Evolutionary conservation across 2,113 vertebrate genomes (phyloP).

Genomic region (Irena cyanogastra): DNA sequence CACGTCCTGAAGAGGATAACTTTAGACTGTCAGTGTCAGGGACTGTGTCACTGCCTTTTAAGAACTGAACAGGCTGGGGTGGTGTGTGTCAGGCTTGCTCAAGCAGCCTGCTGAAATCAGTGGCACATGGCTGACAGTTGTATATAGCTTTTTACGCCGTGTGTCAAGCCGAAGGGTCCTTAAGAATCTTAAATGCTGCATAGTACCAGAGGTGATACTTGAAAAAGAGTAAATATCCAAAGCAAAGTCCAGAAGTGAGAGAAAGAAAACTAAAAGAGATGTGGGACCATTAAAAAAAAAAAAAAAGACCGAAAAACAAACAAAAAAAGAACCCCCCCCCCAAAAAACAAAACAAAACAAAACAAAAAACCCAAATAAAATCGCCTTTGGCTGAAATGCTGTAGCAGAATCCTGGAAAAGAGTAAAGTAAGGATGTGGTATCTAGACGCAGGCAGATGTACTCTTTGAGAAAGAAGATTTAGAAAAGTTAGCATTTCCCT

Average conservation of each 20-base stretch:
- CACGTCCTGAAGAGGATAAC: background rate
- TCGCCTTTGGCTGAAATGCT: background rate
- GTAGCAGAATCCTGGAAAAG: background rate
- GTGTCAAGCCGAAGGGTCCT: background rate
- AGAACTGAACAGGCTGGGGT: background rate
- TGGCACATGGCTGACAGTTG: background rate
- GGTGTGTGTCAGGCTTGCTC: background rate
- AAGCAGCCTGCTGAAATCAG: background rate
- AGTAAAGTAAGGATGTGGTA: background rate
- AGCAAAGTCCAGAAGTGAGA: background rate
- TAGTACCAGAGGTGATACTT: background rate
- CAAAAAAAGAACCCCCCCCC: too few relatives aligned
- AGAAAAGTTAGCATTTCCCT: background rate
- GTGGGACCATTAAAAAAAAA: background rate
- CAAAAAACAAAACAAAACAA: too few relatives aligned
- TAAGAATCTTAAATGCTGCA: background rate
- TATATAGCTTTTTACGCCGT: background rate
- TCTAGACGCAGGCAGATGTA: background rate
- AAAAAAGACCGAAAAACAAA: too few relatives aligned
- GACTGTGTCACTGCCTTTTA: background rate
- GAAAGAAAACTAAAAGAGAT: background rate
- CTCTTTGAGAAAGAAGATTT: background rate
- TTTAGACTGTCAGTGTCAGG: background rate
- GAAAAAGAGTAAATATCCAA: background rate
- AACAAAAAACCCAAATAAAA: background rate